These are phyloP conservation scores for Latrodectus geometricus DNA, from an alignment of 1,140 invertebrate genomes.

Conservation along the genomic window DNA sequence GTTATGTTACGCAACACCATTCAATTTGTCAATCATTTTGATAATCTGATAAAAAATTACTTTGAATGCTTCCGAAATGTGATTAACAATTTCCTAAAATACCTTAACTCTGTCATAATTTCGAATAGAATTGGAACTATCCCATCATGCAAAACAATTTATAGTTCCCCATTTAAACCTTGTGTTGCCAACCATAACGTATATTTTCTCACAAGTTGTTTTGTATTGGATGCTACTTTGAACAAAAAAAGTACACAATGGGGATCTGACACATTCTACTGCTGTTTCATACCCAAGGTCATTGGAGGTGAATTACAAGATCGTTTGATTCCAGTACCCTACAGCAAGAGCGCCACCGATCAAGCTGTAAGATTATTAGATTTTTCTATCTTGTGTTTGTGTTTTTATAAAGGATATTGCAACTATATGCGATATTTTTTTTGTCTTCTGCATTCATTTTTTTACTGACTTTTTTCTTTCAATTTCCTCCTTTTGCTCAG, in stretches of 20 bases:
- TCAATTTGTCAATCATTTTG: too few species aligned
- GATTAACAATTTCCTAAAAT: too few species aligned
- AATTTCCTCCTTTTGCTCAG: too few species aligned
- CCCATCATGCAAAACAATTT: too few species aligned
- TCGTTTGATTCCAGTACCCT: constrained; percentile 97
- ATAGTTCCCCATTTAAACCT: too few species aligned
- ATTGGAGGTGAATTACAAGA: constrained; percentile 99
- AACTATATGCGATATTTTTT: not conserved
- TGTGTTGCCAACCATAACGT: not conserved
- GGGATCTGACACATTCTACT: constrained; percentile 6
- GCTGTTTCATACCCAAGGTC: constrained; percentile 76
- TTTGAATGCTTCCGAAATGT: too few species aligned
- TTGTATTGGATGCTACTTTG: not conserved
- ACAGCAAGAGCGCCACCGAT: constrained; percentile 99
- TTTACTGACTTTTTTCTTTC: not conserved
- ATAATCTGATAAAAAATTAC: too few species aligned
- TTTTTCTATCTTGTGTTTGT: not conserved
- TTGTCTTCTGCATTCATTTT: not conserved
- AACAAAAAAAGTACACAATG: not conserved
- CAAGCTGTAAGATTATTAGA: constrained; percentile 92
- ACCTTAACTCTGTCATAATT: too few species aligned
- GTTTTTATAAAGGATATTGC: not conserved
- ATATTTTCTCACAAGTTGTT: not conserved
- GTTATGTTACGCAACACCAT: too few species aligned
- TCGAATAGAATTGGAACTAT: too few species aligned